Evolutionary conservation across 2,888 invertebrate species (phyloP).

Genomic region (Chouioia cunea): DNA sequence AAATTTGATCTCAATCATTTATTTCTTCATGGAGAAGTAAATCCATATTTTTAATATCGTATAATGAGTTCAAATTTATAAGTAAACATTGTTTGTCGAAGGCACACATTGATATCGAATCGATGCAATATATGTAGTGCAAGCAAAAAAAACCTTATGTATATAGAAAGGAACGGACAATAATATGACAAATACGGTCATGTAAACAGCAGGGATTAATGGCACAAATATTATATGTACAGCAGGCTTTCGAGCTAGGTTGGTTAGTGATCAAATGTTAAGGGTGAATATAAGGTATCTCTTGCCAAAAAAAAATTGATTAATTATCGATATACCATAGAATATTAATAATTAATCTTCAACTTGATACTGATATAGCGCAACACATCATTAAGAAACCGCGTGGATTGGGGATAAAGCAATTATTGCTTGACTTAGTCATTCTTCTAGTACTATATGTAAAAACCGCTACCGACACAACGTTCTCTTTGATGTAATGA

Average conservation of each 20-base stretch:
- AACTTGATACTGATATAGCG: constrained; percentile 43
- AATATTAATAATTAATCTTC: constrained; percentile 44
- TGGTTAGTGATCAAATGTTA: constrained; percentile 36
- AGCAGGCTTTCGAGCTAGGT: constrained; percentile 41
- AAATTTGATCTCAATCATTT: too few species aligned
- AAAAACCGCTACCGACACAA: neutral
- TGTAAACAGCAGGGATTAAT: constrained; percentile 34
- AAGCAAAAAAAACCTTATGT: constrained; percentile 33
- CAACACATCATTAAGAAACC: constrained; percentile 45
- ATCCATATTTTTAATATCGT: too few species aligned
- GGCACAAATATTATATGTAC: constrained; percentile 29
- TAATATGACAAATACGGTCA: constrained; percentile 31
- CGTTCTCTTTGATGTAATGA: neutral
- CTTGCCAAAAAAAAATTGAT: constrained; percentile 36
- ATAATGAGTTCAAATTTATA: constrained; percentile 16
- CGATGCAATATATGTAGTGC: constrained; percentile 34
- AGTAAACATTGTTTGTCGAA: constrained; percentile 11
- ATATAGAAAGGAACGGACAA: constrained; percentile 30
- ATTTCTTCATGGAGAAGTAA: too few species aligned
- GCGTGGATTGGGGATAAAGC: constrained; percentile 25
- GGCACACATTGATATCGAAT: constrained; percentile 36
- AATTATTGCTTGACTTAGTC: constrained; percentile 11
- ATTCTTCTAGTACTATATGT: neutral
- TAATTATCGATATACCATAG: constrained; percentile 42
- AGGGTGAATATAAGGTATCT: constrained; percentile 13